These are phyloP conservation scores for Gnathochromis pfefferi DNA, from an alignment of 2,113 vertebrate species.

Conservation along the genomic window DNA sequence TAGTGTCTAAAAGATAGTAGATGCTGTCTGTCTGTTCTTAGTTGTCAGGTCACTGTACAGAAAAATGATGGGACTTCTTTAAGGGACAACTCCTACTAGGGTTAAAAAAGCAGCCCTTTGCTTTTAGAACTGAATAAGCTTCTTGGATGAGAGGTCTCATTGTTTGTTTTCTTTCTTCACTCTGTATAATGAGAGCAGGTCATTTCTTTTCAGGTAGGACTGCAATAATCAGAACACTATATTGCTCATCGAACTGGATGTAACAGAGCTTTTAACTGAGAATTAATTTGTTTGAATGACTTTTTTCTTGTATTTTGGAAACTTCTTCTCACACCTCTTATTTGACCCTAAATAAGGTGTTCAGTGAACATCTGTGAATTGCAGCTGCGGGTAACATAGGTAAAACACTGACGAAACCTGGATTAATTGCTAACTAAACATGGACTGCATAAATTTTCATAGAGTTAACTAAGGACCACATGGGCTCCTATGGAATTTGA, in stretches of 20 bases:
- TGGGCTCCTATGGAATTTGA: not conserved
- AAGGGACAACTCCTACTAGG: accelerated
- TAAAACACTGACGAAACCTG: accelerated
- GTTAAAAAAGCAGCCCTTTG: not conserved
- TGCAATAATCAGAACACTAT: accelerated
- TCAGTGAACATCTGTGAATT: not conserved
- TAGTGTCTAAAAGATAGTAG: accelerated
- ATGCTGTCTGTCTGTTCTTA: not conserved
- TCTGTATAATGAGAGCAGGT: not conserved
- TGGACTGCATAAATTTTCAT: not conserved
- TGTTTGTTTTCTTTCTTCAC: not conserved
- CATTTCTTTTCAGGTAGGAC: not conserved
- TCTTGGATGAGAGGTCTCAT: accelerated
- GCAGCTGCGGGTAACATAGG: not conserved
- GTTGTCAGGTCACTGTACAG: not conserved
- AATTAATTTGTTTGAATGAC: accelerated
- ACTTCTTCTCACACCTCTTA: not conserved
- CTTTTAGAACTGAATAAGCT: not conserved
- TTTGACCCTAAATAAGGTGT: accelerated
- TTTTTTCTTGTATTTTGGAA: not conserved
- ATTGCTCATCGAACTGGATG: not conserved
- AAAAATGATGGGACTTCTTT: not conserved
- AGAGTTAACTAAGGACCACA: not conserved
- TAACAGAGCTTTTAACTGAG: not conserved
- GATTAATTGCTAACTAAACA: not conserved